These are phyloP conservation scores for Oenanthe oenanthe DNA, from an alignment of 2,113 vertebrate species.

Conservation along the genomic window DNA sequence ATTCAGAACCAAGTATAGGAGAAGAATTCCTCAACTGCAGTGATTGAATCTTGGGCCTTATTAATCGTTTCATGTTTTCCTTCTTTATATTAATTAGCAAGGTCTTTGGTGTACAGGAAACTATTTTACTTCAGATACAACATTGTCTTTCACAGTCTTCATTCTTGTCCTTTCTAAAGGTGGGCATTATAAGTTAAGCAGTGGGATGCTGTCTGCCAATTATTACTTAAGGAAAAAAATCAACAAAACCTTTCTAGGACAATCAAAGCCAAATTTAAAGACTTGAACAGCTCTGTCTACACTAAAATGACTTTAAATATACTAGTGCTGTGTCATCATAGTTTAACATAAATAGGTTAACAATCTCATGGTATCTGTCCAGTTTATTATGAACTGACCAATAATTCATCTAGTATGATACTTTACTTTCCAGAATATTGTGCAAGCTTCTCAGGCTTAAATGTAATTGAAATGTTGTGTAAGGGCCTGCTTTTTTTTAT, in stretches of 20 bases:
- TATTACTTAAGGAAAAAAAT: not conserved
- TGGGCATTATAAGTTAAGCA: not conserved
- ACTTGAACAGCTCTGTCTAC: not conserved
- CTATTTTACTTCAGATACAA: not conserved
- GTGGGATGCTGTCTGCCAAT: not conserved
- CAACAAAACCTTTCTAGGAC: not conserved
- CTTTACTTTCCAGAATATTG: not conserved
- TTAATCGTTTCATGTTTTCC: not conserved
- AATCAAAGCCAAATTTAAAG: not conserved
- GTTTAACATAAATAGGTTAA: not conserved
- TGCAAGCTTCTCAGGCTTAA: not conserved
- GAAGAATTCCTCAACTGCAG: not conserved
- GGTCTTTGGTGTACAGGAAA: not conserved
- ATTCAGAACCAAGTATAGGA: not conserved
- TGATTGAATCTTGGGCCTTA: not conserved
- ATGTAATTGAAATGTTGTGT: not conserved
- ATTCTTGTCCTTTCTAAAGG: not conserved
- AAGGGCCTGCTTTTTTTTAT: not conserved
- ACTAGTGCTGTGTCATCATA: not conserved
- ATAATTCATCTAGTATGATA: not conserved
- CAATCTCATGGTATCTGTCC: not conserved
- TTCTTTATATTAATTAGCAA: not conserved
- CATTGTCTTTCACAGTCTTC: not conserved
- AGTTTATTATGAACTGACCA: not conserved
- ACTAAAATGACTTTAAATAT: not conserved